A percentile compares a stretch with the other conserved stretches of the same genome.
These are phyloP conservation scores for Macrostomum lignano DNA, from an alignment of 1,140 invertebrate genomes.

Conservation along the genomic window DNA sequence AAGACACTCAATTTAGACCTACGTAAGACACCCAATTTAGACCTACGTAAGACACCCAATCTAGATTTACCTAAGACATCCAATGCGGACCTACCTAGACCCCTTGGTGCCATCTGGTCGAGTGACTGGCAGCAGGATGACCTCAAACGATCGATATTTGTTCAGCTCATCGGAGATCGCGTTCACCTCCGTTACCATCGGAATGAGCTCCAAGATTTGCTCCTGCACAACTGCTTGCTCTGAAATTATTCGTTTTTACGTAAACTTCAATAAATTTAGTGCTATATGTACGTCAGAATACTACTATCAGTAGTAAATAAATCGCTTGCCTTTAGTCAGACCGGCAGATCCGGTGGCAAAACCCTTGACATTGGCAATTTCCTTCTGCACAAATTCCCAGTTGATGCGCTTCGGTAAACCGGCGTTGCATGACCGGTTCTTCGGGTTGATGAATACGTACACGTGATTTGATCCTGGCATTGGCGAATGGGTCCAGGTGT, in stretches of 20 bases:
- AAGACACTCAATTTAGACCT: too few species aligned
- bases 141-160: slow-evolving; percentile 26
- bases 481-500: background rate
- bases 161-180: slow-evolving; percentile 27
- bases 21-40: too few species aligned
- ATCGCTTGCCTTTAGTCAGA: slow-evolving; percentile 17
- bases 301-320: background rate
- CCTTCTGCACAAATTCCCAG: slow-evolving; percentile 28
- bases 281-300: background rate
- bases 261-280: too few species aligned
- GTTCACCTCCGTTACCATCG: slow-evolving; percentile 27
- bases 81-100: too few species aligned
- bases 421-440: slow-evolving; percentile 9
- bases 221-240: slow-evolving; percentile 27
- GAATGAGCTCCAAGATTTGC: slow-evolving; percentile 25
- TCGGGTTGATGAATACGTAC: slow-evolving; percentile 26
- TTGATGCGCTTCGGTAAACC: slow-evolving; percentile 15
- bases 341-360: slow-evolving; percentile 17
- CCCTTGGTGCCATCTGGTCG: too few species aligned
- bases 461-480: slow-evolving; percentile 23
- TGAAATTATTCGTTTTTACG: too few species aligned
- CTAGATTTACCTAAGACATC: too few species aligned
- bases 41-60: too few species aligned
- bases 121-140: slow-evolving; percentile 23
- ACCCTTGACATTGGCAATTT: slow-evolving; percentile 27